phyloP scores from a whole-genome alignment of 2,113 vertebrate species.

The Saguinus midas region DNA sequence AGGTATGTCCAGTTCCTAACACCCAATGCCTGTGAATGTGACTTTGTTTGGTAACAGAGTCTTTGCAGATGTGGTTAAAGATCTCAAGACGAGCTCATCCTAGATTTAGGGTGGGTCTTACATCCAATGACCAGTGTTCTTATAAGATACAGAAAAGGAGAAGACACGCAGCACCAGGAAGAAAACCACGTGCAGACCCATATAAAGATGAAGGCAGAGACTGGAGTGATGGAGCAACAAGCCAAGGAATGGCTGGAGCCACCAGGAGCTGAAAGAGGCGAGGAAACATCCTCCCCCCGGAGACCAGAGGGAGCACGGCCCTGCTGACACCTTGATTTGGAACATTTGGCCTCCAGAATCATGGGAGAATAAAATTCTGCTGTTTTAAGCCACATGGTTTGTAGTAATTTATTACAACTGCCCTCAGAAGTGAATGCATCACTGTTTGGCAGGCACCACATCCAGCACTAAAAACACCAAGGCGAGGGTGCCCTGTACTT shows the following conservation, averaged over 20 bases:
- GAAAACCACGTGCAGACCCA: too few relatives aligned
- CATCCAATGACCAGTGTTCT: neutral
- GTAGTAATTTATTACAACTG: too few relatives aligned
- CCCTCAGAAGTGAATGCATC: neutral
- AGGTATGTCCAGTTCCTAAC: neutral
- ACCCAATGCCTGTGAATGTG: neutral
- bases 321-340: neutral
- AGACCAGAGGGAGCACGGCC: neutral
- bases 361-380: neutral
- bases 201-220: neutral
- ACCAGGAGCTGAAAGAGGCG: neutral
- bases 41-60: neutral
- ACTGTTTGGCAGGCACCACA: neutral
- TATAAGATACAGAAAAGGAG: neutral
- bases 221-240: rapidly evolving
- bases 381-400: neutral
- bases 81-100: neutral
- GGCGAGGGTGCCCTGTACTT: neutral
- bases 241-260: neutral
- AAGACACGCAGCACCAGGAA: neutral
- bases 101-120: neutral
- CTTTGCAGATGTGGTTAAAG: neutral
- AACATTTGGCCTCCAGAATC: neutral
- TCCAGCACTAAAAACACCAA: neutral
- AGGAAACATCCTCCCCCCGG: neutral